phyloP scores from a whole-genome alignment of 2,797 vertebrate genomes.

The Nyctalus aviator region DNA sequence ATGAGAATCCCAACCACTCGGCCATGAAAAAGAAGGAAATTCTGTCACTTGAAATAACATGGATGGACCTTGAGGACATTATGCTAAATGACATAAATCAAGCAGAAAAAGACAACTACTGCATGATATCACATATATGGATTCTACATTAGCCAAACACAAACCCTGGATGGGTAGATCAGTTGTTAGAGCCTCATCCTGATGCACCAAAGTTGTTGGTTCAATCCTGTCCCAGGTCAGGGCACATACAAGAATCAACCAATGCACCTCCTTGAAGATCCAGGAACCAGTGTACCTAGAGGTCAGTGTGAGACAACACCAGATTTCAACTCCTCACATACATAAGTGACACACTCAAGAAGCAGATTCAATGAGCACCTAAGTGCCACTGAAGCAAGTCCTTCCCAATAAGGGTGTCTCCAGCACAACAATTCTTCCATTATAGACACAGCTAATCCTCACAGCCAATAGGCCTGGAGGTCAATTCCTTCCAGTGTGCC shows the following conservation, averaged over 20 bases:
- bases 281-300: no score
- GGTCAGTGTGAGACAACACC: no score
- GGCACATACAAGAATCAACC: background rate
- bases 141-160: background rate
- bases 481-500: no score
- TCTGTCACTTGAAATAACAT: background rate
- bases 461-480: no score
- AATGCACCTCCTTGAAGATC: background rate
- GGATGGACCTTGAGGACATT: background rate
- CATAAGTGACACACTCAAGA: no score
- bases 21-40: conserved; percentile 32
- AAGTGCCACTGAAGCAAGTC: no score
- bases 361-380: no score
- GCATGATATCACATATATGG: background rate
- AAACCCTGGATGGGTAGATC: background rate
- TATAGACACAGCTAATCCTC: no score
- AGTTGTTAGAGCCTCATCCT: background rate
- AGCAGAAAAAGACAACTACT: background rate
- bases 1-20: conserved; percentile 43
- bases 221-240: background rate
- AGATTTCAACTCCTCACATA: no score
- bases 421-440: no score
- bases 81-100: conserved; percentile 26
- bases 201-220: background rate
- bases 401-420: no score